Percentiles rank a stretch among this genome's conserved stretches.
phyloP scores from a whole-genome alignment of 2,113 vertebrate genomes.

The Forbesichthys papilliferus region DNA sequence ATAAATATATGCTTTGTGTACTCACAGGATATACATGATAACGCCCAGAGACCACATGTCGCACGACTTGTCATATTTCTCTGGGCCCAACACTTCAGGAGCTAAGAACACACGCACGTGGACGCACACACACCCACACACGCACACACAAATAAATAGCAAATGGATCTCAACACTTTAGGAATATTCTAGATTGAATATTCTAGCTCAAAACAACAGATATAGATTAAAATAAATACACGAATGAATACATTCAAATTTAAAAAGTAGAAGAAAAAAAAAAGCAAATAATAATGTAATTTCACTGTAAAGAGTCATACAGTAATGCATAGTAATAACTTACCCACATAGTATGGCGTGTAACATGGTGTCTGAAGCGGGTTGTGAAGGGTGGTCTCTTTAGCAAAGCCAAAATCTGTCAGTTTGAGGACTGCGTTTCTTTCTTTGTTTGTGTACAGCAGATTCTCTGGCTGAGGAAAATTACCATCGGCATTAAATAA shows the following conservation, averaged over 20 bases:
- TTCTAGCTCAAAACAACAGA: not conserved
- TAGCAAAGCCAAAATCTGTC: slow-evolving; percentile 98
- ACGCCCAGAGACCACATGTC: slow-evolving; percentile 99
- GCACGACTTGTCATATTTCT: slow-evolving; percentile 98
- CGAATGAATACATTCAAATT: too few relatives aligned
- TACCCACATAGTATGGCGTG: slow-evolving; percentile 97
- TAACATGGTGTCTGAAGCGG: slow-evolving; percentile 96
- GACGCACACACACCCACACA: not conserved
- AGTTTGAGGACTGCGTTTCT: slow-evolving; percentile 88
- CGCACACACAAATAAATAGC: not conserved
- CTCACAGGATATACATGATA: slow-evolving; percentile 99
- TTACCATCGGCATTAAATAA: not conserved
- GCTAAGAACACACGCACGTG: slow-evolving; percentile 71
- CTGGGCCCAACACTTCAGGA: slow-evolving; percentile 95
- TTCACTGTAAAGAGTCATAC: not conserved
- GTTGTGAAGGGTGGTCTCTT: slow-evolving; percentile 93
- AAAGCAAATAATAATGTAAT: too few relatives aligned
- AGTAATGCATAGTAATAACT: slow-evolving; percentile 53
- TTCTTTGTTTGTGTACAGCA: slow-evolving; percentile 88
- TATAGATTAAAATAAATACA: too few relatives aligned
- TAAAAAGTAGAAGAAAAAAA: too few relatives aligned
- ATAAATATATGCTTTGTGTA: slow-evolving; percentile 42
- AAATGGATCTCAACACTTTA: not conserved
- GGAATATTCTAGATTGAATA: too few relatives aligned
- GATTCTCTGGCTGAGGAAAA: slow-evolving; percentile 88